These are phyloP conservation scores for Carassius auratus DNA, from an alignment of 2,113 vertebrate species.

Conservation along the genomic window DNA sequence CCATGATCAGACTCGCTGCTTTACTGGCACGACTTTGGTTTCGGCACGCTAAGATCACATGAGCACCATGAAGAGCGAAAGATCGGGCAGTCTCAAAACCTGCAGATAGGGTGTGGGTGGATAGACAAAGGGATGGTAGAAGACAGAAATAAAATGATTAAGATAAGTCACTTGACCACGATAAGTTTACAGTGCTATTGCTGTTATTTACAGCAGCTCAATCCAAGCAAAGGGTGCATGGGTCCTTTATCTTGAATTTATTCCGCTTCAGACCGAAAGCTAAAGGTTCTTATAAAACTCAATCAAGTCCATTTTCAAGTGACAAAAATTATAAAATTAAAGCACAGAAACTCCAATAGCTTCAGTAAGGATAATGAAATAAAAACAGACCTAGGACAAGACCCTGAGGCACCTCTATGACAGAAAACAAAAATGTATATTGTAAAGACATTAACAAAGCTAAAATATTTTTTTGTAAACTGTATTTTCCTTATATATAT, in stretches of 20 bases:
- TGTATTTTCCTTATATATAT: background rate
- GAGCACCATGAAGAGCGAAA: slow-evolving; percentile 91
- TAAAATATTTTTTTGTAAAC: background rate
- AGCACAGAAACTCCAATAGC: slow-evolving; percentile 63
- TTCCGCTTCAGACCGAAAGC: slow-evolving; percentile 65
- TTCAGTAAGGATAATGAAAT: slow-evolving; percentile 66
- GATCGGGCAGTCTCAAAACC: slow-evolving; percentile 95
- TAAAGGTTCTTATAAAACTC: slow-evolving; percentile 70
- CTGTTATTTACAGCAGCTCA: slow-evolving; percentile 35
- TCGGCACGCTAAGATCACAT: slow-evolving; percentile 91
- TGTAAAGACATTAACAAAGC: background rate
- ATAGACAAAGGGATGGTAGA: background rate
- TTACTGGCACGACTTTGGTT: slow-evolving; percentile 80
- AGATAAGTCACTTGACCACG: slow-evolving; percentile 14
- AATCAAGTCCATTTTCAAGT: slow-evolving; percentile 74
- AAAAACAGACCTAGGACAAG: slow-evolving; percentile 55
- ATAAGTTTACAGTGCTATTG: slow-evolving; percentile 18
- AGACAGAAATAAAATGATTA: slow-evolving; percentile 34
- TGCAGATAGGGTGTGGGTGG: slow-evolving; percentile 57
- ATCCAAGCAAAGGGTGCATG: slow-evolving; percentile 38
- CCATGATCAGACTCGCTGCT: slow-evolving; percentile 80
- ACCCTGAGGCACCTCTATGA: slow-evolving; percentile 45
- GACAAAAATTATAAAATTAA: slow-evolving; percentile 79
- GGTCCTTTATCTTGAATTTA: slow-evolving; percentile 67
- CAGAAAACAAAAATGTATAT: slow-evolving; percentile 54